Evolutionary conservation across 1,140 invertebrate species (phyloP).

Genomic region (Drosophila bipectinata): DNA sequence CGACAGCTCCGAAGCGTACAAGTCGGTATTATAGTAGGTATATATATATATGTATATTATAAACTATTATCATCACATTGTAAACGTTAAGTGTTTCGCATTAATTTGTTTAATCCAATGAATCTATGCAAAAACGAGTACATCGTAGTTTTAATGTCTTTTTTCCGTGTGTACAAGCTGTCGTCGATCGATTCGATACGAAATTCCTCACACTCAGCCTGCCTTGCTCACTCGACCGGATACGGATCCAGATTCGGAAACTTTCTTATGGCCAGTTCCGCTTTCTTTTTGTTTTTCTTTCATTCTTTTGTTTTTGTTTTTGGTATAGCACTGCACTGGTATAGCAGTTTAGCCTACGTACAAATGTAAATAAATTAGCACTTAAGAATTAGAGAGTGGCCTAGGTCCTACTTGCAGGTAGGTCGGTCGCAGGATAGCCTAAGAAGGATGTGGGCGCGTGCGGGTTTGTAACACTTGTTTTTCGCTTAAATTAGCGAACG

Average conservation of each 20-base stretch:
- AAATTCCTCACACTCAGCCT: slow-evolving; percentile 21
- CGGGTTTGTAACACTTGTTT: slow-evolving; percentile 33
- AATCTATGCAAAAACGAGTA: slow-evolving; percentile 77
- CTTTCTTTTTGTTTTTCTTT: background rate
- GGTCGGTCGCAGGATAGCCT: slow-evolving; percentile 59
- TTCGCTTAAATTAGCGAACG: slow-evolving; percentile 64
- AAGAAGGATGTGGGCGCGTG: slow-evolving; percentile 52
- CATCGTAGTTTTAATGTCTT: slow-evolving; percentile 68
- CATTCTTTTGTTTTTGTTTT: slow-evolving; percentile 18
- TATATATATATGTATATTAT: slow-evolving; percentile 67
- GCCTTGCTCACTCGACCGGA: slow-evolving; percentile 18
- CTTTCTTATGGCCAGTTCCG: slow-evolving; percentile 19
- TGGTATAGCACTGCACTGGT: slow-evolving; percentile 36
- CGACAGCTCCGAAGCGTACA: slow-evolving; percentile 61
- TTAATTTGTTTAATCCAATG: slow-evolving; percentile 62
- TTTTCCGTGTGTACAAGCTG: slow-evolving; percentile 67
- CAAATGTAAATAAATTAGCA: slow-evolving; percentile 73
- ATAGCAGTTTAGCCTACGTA: slow-evolving; percentile 47
- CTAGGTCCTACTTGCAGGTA: slow-evolving; percentile 34
- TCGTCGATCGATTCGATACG: slow-evolving; percentile 57
- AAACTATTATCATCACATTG: slow-evolving; percentile 82
- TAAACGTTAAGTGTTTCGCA: slow-evolving; percentile 73
- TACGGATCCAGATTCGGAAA: background rate
- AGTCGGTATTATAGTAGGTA: slow-evolving; percentile 60
- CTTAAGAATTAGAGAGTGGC: slow-evolving; percentile 64